Evolutionary conservation across 2,888 invertebrate genomes (phyloP), one percentile per base, ranked within the genome.

Genomic region (Troglohyphantes excavatus): DNA sequence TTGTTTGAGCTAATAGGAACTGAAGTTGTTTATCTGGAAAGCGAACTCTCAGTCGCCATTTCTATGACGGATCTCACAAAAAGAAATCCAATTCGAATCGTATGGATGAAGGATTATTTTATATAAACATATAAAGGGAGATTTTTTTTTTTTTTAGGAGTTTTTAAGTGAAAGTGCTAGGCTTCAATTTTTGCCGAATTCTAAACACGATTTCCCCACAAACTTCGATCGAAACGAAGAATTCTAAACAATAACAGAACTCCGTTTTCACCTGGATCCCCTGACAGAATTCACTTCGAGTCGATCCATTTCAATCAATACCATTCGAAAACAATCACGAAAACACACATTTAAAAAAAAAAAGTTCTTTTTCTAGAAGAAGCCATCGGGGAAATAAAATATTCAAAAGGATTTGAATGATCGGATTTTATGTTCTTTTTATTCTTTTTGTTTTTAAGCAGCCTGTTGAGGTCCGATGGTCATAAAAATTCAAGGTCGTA

Each of bases 401-500:
- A 53, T 53, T 53, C 53, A 53, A n/a, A 39, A 53, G 53, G 2
- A 13, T 53, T 53, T 53, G 53, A 53, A n/a, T 9, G n/a, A 53
- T 53, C 9, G 13, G 17, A 11, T 39, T 39, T 53, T 53, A n/a
- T 53, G 53, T 2, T 0, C 13, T 53, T 53, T 53, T 53, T 33
- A 6, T 33, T 33, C 9, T 33, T 33, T 33, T 33, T 33, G 3
- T 53, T 53, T 53, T 46, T 46, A 46, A 46, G 39, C n/a, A 11
- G 63, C 29, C 33, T 68, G 21, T 39, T 53, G 33, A 23, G 27
- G 75, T 23, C 19, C 59, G 27, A 2, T n/a, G 29, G 65, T 81
- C 82, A 33, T 88, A 82, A 88, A 88, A 82, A 61, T 76, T 75
- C 76, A 88, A 82, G 75, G 82, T 76, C 82, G 68, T 61, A 23